Percentiles rank a stretch among this genome's conserved stretches.
Conservation (phyloP, 92 coral and sea anemone species). For the Parazoanthus swiftii region DNA sequence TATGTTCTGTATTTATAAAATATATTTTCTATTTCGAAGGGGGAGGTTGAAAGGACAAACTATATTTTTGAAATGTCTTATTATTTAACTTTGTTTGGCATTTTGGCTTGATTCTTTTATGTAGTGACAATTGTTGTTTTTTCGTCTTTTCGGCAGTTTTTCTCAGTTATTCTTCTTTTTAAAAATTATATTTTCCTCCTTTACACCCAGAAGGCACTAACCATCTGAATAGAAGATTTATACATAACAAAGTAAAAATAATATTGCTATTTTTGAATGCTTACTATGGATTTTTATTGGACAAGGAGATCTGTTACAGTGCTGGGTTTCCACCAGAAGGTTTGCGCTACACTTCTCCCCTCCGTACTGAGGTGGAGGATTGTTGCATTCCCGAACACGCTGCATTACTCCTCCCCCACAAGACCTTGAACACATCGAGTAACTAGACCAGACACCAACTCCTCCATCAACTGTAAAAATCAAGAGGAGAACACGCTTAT, state of each 20-base stretch:
- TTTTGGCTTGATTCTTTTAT: too few relatives aligned
- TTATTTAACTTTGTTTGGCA: too few relatives aligned
- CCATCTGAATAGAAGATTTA: too few relatives aligned
- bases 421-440: constrained; percentile 57
- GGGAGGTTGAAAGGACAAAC: too few relatives aligned
- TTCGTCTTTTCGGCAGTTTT: too few relatives aligned
- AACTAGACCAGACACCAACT: constrained; percentile 38
- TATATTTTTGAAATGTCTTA: too few relatives aligned
- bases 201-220: too few relatives aligned
- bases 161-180: too few relatives aligned
- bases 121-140: too few relatives aligned
- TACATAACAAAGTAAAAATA: neutral
- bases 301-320: constrained; percentile 55
- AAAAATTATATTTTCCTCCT: too few relatives aligned
- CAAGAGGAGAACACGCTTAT: neutral
- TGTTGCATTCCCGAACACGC: constrained; percentile 63
- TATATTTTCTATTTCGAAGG: too few relatives aligned
- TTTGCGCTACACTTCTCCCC: constrained; percentile 55
- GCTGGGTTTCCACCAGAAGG: constrained; percentile 52
- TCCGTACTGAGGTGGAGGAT: constrained; percentile 59
- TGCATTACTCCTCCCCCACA: constrained; percentile 67
- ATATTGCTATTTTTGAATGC: neutral
- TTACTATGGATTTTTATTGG: constrained; percentile 45
- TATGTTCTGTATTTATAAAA: too few relatives aligned
- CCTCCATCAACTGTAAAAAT: constrained; percentile 22